Conservation (phyloP, 1,140 invertebrate genomes). For the Drosophila auraria region DNA sequence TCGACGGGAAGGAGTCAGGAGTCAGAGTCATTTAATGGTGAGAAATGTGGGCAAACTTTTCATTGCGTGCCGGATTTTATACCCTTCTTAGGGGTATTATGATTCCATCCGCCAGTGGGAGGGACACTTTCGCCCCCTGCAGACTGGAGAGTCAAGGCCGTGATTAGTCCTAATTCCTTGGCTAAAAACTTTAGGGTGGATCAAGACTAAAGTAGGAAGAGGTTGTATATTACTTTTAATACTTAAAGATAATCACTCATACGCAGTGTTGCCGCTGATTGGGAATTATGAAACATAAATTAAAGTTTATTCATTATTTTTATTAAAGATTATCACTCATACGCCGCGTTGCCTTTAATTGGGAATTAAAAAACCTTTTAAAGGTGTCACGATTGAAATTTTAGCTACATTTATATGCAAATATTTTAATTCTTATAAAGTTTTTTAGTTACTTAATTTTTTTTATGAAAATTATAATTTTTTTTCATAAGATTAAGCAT, state of each 20-base stretch:
- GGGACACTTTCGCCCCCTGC: not conserved
- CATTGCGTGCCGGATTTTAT: constrained; percentile 45
- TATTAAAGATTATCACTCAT: too few relatives aligned
- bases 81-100: constrained; percentile 38
- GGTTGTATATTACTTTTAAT: not conserved
- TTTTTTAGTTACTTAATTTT: too few relatives aligned
- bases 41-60: constrained; percentile 77
- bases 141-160: constrained; percentile 4
- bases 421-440: too few relatives aligned
- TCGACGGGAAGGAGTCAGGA: constrained; percentile 33
- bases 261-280: not conserved
- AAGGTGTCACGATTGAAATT: too few relatives aligned
- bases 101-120: not conserved
- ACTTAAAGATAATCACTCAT: constrained; percentile 1
- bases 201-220: not conserved
- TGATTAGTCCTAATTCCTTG: constrained; percentile 34
- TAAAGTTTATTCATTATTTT: too few relatives aligned
- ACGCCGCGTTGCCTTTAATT: too few relatives aligned
- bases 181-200: constrained; percentile 2
- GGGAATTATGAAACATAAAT: not conserved
- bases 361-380: too few relatives aligned
- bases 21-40: constrained; percentile 65
- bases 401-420: too few relatives aligned
- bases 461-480: too few relatives aligned
- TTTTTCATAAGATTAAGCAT: too few relatives aligned